phyloP scores from a whole-genome alignment of 2,888 invertebrate species.

The Erebia palarica region DNA sequence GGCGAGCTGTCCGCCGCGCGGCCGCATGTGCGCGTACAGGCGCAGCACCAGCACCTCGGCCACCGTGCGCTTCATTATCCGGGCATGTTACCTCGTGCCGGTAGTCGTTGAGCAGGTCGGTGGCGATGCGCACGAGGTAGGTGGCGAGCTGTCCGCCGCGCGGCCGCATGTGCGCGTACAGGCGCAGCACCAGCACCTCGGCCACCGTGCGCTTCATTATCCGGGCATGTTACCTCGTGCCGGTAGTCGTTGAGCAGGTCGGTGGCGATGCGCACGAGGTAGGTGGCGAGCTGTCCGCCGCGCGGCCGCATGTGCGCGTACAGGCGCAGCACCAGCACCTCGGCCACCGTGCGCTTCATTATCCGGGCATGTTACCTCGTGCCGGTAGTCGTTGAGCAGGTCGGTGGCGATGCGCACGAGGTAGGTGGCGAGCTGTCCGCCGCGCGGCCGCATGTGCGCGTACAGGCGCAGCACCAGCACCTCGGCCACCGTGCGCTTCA shows the following conservation, averaged over 20 bases:
- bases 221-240: constrained; percentile 64
- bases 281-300: constrained; percentile 68
- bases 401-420: constrained; percentile 76
- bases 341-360: constrained; percentile 85
- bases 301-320: constrained; percentile 79
- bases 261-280: constrained; percentile 74
- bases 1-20: constrained; percentile 65
- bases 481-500: no score
- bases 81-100: constrained; percentile 66
- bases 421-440: constrained; percentile 70
- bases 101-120: constrained; percentile 76
- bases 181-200: constrained; percentile 85
- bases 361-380: constrained; percentile 68
- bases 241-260: constrained; percentile 77
- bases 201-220: constrained; percentile 85
- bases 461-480: constrained; percentile 83
- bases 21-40: constrained; percentile 82
- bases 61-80: constrained; percentile 84
- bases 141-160: constrained; percentile 67
- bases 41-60: constrained; percentile 86
- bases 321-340: constrained; percentile 85
- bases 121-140: constrained; percentile 75
- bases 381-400: constrained; percentile 74
- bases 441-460: constrained; percentile 75
- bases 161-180: constrained; percentile 82